Percentiles rank a stretch among this genome's conserved stretches.
phyloP scores from a whole-genome alignment of 2,797 vertebrate species.

The Chrysocyon brachyurus region DNA sequence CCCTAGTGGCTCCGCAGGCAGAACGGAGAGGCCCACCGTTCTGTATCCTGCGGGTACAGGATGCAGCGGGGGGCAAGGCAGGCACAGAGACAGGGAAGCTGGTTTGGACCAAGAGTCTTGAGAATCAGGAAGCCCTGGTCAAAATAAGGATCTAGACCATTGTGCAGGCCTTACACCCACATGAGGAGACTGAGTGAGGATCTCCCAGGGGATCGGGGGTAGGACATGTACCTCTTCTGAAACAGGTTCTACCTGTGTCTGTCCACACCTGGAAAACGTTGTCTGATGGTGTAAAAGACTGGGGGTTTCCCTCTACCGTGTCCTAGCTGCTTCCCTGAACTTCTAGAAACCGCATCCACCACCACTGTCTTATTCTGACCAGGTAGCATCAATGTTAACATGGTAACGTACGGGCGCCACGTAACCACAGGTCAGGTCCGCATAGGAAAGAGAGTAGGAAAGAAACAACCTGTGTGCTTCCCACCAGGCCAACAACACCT shows the following conservation, averaged over 20 bases:
- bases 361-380: neutral
- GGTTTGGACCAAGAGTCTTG: neutral
- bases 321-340: neutral
- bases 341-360: neutral
- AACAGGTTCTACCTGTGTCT: neutral
- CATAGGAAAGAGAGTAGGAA: neutral
- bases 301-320: neutral
- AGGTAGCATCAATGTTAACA: neutral
- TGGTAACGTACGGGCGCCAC: slow-evolving; percentile 1
- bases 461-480: neutral
- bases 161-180: neutral
- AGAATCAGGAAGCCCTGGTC: neutral
- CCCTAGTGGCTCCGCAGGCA: neutral
- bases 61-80: neutral
- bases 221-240: neutral
- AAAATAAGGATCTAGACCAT: neutral
- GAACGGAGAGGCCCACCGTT: neutral
- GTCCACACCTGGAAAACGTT: neutral
- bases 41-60: neutral
- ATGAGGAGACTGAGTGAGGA: neutral
- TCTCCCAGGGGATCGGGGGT: neutral
- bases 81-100: neutral
- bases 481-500: neutral
- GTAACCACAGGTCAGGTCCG: neutral
- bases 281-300: neutral